A percentile compares a stretch with the other conserved stretches of the same genome.
Conservation (phyloP, 1,140 invertebrate species). For the Drepana arcuata region DNA sequence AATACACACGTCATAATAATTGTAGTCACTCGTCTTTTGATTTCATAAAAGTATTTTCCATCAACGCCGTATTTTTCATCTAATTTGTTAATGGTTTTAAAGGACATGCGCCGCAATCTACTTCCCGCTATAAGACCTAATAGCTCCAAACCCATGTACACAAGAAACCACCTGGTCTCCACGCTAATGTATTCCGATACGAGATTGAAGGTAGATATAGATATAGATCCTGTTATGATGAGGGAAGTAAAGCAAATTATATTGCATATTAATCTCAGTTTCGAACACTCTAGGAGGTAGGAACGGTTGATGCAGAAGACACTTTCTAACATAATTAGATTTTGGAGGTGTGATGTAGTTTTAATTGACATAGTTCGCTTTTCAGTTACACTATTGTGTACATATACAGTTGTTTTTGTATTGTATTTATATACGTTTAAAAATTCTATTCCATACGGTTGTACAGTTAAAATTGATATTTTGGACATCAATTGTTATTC, state of each 20-base stretch:
- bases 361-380: no score
- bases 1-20: background rate
- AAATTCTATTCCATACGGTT: no score
- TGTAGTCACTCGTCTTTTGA: background rate
- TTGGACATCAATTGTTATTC: no score
- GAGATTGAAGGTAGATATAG: background rate
- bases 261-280: constrained; percentile 16
- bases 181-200: no score
- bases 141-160: constrained; percentile 14
- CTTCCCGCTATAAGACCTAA: constrained; percentile 9
- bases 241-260: constrained; percentile 9
- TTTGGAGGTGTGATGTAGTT: no score
- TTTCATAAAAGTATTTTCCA: constrained; percentile 10
- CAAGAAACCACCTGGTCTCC: constrained; percentile 10
- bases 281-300: constrained; percentile 12
- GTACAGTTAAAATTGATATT: no score
- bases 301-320: constrained; percentile 29
- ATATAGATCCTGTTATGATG: background rate
- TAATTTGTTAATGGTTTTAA: constrained; percentile 16
- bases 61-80: constrained; percentile 26
- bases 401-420: no score
- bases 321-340: no score
- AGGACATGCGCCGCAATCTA: constrained; percentile 6
- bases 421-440: no score
- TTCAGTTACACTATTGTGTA: no score